Evolutionary conservation across 2,113 vertebrate genomes (phyloP).

Genomic region (Channa argus): DNA sequence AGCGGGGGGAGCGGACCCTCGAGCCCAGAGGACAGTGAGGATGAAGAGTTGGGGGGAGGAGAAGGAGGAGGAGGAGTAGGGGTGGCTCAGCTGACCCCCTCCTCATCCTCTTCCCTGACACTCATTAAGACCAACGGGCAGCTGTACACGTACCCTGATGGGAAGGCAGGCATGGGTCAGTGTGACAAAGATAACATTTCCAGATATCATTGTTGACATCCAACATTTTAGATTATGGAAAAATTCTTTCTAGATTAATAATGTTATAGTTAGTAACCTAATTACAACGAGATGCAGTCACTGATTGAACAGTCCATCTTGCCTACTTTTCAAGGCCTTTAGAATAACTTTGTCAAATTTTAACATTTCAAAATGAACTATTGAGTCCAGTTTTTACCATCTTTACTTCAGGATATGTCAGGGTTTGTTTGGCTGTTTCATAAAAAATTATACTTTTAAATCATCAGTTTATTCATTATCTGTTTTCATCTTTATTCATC

Average conservation of each 20-base stretch:
- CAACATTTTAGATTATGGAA: too few species aligned
- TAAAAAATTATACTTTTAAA: too few species aligned
- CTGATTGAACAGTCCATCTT: too few species aligned
- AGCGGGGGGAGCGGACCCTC: slow-evolving; percentile 94
- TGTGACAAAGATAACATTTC: neutral
- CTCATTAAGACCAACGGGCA: slow-evolving; percentile 99
- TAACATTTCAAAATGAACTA: neutral
- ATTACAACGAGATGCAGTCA: too few species aligned
- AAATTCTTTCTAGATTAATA: too few species aligned
- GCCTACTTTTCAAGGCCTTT: too few species aligned
- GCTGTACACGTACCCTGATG: slow-evolving; percentile 96
- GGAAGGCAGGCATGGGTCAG: slow-evolving; percentile 98
- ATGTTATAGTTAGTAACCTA: too few species aligned
- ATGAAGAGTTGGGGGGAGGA: slow-evolving; percentile 82
- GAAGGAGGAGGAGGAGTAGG: slow-evolving; percentile 83
- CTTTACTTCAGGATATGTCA: too few species aligned
- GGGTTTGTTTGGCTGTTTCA: too few species aligned
- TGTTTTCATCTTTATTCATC: too few species aligned
- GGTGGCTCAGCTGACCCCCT: slow-evolving; percentile 26
- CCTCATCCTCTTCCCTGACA: slow-evolving; percentile 86
- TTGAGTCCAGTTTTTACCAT: too few species aligned
- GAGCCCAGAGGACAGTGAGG: slow-evolving; percentile 96
- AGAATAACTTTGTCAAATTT: neutral
- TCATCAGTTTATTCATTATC: too few species aligned
- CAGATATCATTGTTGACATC: neutral